Evolutionary conservation across 2,113 vertebrate genomes (phyloP).

Genomic region (Petrocephalus microphthalmus): DNA sequence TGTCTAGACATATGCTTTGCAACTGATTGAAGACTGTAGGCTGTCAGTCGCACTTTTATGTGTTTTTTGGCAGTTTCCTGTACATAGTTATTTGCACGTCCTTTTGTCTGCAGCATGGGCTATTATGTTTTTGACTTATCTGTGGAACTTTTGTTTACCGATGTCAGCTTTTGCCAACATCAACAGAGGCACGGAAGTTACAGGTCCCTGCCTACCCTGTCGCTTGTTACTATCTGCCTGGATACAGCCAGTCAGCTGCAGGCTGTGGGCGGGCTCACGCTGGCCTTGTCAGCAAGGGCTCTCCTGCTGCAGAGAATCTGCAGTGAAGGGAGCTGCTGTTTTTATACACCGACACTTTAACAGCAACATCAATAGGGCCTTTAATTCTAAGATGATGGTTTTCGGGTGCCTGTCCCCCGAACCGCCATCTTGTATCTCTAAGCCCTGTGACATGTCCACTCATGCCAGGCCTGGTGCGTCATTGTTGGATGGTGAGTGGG

Average conservation of each 20-base stretch:
- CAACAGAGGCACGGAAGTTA: constrained; percentile 8
- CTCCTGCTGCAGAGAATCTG: constrained; percentile 2
- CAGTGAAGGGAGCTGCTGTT: background rate
- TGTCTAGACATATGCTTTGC: background rate
- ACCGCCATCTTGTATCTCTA: background rate
- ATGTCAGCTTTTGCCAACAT: background rate
- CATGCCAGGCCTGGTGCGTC: background rate
- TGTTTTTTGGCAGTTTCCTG: background rate
- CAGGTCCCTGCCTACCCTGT: background rate
- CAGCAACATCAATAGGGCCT: background rate
- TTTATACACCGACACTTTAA: background rate
- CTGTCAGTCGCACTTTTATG: background rate
- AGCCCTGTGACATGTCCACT: background rate
- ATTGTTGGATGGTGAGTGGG: background rate
- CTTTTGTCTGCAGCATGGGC: background rate
- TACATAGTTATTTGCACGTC: background rate
- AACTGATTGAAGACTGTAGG: background rate
- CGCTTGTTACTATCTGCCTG: background rate
- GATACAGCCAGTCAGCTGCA: constrained; percentile 8
- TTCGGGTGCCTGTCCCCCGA: background rate
- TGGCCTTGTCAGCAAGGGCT: background rate
- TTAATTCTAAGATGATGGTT: background rate
- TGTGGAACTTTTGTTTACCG: background rate
- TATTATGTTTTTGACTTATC: background rate
- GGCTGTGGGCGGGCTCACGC: background rate